Conservation (phyloP, 53 echinoderm and acorn worm genomes). For the Arbacia lixula region DNA sequence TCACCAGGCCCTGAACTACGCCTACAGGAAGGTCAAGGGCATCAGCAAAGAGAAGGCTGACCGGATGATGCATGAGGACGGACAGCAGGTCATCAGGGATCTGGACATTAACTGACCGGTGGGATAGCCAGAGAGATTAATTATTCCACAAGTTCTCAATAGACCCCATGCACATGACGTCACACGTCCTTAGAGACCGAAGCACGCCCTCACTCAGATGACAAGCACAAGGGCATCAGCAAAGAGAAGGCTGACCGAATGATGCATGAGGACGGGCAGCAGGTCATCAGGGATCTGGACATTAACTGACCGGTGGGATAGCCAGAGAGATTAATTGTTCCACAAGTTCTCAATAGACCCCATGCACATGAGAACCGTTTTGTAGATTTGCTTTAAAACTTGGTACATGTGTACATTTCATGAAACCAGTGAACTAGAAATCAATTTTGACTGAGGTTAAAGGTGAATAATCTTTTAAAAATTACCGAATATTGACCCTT, state of each 20-base stretch:
- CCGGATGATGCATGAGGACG: background rate
- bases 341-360: background rate
- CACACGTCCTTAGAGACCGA: too few relatives aligned
- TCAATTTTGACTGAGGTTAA: too few relatives aligned
- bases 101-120: constrained; percentile 13
- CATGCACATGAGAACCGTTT: too few relatives aligned
- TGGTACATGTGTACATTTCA: too few relatives aligned
- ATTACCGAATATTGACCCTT: too few relatives aligned
- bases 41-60: constrained; percentile 23
- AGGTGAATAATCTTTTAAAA: too few relatives aligned
- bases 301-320: background rate
- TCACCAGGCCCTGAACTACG: constrained; percentile 38
- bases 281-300: constrained; percentile 31
- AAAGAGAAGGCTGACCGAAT: constrained; percentile 5
- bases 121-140: background rate
- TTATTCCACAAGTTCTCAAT: background rate
- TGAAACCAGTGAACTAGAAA: too few relatives aligned
- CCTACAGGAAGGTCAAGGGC: background rate
- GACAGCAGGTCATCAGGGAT: constrained; percentile 25
- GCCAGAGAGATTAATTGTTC: background rate
- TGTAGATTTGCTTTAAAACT: too few relatives aligned
- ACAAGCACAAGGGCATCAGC: too few relatives aligned
- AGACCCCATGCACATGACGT: background rate
- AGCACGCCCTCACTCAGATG: too few relatives aligned
- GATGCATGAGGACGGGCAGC: constrained; percentile 13